Evolutionary conservation across 2,888 invertebrate species (phyloP).

Genomic region (Thumatha senex): DNA sequence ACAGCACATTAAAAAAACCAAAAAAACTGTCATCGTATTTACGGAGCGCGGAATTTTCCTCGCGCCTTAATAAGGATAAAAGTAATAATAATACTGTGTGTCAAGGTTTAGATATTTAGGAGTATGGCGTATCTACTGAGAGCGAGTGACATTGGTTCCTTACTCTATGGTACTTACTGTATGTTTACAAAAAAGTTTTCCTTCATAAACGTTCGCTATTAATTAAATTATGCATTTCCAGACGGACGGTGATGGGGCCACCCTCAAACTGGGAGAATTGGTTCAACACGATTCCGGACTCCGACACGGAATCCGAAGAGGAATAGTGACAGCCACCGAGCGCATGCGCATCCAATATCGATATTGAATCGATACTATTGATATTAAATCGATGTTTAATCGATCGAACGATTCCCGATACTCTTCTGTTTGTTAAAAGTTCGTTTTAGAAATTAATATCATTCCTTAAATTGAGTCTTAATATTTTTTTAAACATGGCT

Average conservation of each 20-base stretch:
- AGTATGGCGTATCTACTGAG: too few species aligned
- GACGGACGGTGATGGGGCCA: constrained; percentile 72
- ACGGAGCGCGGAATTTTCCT: too few species aligned
- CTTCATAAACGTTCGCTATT: too few species aligned
- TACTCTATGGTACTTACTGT: too few species aligned
- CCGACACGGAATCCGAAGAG: constrained; percentile 76
- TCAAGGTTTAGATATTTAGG: too few species aligned
- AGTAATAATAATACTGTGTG: too few species aligned
- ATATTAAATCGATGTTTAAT: background rate
- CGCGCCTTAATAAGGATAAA: too few species aligned
- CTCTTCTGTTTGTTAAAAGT: background rate
- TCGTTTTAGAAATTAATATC: constrained; percentile 7
- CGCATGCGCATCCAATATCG: too few species aligned
- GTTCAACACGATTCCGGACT: constrained; percentile 86
- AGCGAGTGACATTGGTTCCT: too few species aligned
- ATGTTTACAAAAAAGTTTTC: too few species aligned
- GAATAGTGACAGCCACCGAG: constrained; percentile 43
- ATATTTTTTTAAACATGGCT: constrained; percentile 35
- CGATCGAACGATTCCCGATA: constrained; percentile 2
- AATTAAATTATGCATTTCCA: constrained; percentile 49
- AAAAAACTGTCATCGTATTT: too few species aligned
- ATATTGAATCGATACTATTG: background rate
- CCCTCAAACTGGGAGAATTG: constrained; percentile 83
- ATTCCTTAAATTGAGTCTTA: constrained; percentile 19
- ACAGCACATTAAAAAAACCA: too few species aligned